Conservation (phyloP, 2,113 vertebrate species). For the Spermophilus dauricus region DNA sequence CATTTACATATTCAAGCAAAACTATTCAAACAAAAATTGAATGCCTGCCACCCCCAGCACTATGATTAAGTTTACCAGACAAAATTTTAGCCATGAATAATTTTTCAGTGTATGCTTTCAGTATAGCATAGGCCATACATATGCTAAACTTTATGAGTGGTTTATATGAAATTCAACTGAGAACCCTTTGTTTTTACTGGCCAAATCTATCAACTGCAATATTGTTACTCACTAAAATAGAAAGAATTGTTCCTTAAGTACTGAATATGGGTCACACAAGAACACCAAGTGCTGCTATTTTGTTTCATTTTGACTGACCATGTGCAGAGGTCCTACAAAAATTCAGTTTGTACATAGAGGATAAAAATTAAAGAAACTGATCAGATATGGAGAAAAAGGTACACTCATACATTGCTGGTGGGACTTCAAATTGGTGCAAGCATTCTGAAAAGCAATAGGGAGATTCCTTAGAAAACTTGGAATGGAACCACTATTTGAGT, state of each 20-base stretch:
- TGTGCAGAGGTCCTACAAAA: neutral
- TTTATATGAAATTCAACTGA: constrained; percentile 53
- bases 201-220: neutral
- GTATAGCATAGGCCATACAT: neutral
- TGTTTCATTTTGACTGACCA: neutral
- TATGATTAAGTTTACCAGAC: neutral
- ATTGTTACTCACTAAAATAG: neutral
- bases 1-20: constrained; percentile 30
- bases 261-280: neutral
- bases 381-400: neutral
- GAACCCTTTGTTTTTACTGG: neutral
- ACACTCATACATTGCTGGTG: too few species aligned
- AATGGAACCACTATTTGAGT: too few species aligned
- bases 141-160: neutral
- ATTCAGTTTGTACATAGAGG: neutral
- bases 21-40: neutral
- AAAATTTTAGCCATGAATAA: constrained; percentile 26
- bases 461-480: too few species aligned
- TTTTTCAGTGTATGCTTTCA: neutral
- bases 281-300: neutral
- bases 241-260: neutral
- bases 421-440: too few species aligned
- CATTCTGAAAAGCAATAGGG: too few species aligned
- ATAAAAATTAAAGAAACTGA: neutral
- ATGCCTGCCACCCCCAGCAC: neutral